Percentiles rank a stretch among this genome's conserved stretches.
phyloP scores from a whole-genome alignment of 2,113 vertebrate species.

The Microcebus jonahi region DNA sequence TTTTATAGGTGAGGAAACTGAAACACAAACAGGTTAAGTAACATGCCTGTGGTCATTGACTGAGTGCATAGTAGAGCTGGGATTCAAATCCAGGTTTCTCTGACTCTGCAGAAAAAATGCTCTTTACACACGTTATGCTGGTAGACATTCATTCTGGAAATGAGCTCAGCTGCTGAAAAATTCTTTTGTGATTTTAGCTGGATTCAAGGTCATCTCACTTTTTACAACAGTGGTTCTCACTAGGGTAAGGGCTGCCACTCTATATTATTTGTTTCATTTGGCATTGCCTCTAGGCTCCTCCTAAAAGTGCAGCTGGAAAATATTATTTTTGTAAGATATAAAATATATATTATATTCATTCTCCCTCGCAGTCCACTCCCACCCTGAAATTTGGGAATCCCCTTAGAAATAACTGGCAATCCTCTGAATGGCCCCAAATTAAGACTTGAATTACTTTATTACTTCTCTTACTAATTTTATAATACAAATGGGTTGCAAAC shows the following conservation, averaged over 20 bases:
- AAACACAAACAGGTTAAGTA: not conserved
- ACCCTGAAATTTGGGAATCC: not conserved
- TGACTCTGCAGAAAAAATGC: not conserved
- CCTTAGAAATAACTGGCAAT: not conserved
- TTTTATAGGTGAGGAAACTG: not conserved
- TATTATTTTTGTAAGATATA: not conserved
- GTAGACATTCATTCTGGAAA: not conserved
- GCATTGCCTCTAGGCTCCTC: not conserved
- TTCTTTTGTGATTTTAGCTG: not conserved
- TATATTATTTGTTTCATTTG: not conserved
- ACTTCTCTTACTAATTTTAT: not conserved
- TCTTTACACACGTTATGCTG: not conserved
- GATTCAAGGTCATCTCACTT: not conserved
- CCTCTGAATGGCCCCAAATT: not conserved
- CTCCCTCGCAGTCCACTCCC: not conserved
- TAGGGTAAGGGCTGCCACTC: accelerated
- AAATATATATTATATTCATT: not conserved
- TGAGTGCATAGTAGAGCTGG: not conserved
- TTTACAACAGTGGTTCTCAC: not conserved
- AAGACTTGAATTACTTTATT: not conserved
- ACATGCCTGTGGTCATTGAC: not conserved
- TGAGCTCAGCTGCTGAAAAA: not conserved
- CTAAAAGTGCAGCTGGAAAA: not conserved
- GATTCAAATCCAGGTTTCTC: not conserved
- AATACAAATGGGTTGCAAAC: not conserved